Conservation (phyloP, 2,888 invertebrate genomes). For the Helleia helle region DNA sequence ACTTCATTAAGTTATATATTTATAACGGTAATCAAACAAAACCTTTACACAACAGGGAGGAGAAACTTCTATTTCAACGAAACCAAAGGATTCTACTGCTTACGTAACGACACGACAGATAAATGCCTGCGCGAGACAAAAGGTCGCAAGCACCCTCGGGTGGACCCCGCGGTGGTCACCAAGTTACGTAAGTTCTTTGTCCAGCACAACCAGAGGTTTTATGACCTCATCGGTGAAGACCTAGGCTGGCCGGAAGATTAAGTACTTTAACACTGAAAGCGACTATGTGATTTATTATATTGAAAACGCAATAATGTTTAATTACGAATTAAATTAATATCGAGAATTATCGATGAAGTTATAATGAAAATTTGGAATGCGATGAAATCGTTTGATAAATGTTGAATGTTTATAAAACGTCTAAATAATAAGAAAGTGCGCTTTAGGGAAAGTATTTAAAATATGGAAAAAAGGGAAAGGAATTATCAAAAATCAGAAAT, state of each 20-base stretch:
- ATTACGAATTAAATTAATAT: too few species aligned
- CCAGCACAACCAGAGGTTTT: conserved; percentile 93
- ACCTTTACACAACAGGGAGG: conserved; percentile 60
- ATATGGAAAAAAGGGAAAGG: too few species aligned
- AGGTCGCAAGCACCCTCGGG: conserved; percentile 87
- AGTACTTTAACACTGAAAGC: conserved; percentile 11
- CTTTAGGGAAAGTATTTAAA: too few species aligned
- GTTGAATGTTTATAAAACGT: too few species aligned
- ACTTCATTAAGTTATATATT: too few species aligned
- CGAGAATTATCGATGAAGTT: too few species aligned
- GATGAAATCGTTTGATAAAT: too few species aligned
- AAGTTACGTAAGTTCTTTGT: conserved; percentile 89
- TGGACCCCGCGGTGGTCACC: conserved; percentile 85
- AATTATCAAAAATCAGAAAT: too few species aligned
- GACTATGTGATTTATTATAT: background rate
- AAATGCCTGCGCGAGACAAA: conserved; percentile 89
- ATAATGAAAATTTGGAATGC: too few species aligned
- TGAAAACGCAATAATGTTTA: too few species aligned
- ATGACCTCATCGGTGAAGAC: conserved; percentile 92
- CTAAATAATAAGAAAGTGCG: too few species aligned
- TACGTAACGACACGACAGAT: conserved; percentile 87
- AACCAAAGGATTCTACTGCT: conserved; percentile 96
- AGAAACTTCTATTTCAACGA: conserved; percentile 97
- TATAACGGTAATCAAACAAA: background rate
- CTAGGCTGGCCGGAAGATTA: conserved; percentile 95